Conservation (phyloP, 2,113 vertebrate species). For the Passer domesticus region DNA sequence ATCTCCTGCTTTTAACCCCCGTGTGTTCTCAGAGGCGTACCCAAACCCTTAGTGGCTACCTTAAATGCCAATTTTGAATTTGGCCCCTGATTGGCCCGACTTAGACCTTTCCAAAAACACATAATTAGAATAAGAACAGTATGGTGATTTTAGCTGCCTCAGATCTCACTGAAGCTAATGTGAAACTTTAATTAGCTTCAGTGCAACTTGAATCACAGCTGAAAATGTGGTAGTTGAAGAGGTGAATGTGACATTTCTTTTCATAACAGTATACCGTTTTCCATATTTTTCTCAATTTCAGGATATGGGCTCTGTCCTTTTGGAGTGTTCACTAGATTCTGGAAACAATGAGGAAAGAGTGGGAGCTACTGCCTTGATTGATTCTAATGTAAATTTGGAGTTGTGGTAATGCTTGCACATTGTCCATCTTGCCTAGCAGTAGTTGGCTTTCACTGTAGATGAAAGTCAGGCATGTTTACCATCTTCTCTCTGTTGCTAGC, state of each 20-base stretch:
- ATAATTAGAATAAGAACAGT: conserved; percentile 3
- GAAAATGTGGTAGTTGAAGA: not conserved
- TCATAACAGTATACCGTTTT: not conserved
- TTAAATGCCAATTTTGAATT: no score
- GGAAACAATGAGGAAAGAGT: not conserved
- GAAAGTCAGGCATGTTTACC: not conserved
- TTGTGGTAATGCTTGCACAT: not conserved
- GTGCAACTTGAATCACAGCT: not conserved
- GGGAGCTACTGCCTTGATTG: not conserved
- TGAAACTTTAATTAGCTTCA: conserved; percentile 12
- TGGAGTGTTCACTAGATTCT: not conserved
- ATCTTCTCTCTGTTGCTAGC: not conserved
- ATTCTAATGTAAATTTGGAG: not conserved
- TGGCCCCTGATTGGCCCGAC: no score
- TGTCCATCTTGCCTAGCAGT: not conserved
- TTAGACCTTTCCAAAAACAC: no score
- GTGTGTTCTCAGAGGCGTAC: no score
- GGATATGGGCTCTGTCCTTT: not conserved
- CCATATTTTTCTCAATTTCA: not conserved
- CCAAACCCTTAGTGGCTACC: no score
- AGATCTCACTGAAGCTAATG: not conserved
- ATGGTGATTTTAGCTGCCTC: not conserved
- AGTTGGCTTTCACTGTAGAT: not conserved
- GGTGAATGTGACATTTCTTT: not conserved
- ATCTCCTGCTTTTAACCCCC: no score